Conservation (phyloP, 2,113 vertebrate species). For the Phalacrocorax carbo region DNA sequence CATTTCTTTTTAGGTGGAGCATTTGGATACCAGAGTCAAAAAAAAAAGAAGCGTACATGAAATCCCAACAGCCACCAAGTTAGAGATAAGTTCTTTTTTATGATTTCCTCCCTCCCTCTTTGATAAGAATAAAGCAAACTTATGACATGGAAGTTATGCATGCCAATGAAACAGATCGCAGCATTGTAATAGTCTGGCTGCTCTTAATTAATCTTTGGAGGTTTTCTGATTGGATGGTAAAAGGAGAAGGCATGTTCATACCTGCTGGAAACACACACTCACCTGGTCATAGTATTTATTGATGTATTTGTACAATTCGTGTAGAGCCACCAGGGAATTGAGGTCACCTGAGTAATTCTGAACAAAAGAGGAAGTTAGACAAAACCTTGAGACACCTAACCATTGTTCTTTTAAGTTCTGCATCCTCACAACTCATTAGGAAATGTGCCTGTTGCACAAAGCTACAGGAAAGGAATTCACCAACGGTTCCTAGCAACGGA, state of each 20-base stretch:
- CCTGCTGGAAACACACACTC: constrained; percentile 35
- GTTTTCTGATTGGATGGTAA: background rate
- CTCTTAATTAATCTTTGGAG: background rate
- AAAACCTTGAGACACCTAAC: background rate
- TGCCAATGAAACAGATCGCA: background rate
- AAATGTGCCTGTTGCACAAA: background rate
- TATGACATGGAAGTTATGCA: background rate
- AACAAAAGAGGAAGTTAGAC: background rate
- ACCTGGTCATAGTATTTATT: constrained; percentile 99
- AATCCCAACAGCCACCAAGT: background rate
- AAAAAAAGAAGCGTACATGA: accelerated
- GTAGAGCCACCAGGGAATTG: constrained; percentile 93
- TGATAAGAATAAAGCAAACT: background rate
- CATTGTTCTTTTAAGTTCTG: background rate
- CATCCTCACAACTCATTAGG: background rate
- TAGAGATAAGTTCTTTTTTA: background rate
- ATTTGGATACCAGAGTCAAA: background rate
- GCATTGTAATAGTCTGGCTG: background rate
- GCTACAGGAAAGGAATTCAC: background rate
- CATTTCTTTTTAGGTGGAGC: background rate
- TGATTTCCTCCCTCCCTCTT: background rate
- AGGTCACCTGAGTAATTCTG: constrained; percentile 97
- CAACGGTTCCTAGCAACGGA: background rate
- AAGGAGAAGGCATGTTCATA: background rate
- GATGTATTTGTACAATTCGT: constrained; percentile 99